Evolutionary conservation across 53 echinoderm and acorn worm genomes (phyloP).

Genomic region (Glandiceps talaboti): DNA sequence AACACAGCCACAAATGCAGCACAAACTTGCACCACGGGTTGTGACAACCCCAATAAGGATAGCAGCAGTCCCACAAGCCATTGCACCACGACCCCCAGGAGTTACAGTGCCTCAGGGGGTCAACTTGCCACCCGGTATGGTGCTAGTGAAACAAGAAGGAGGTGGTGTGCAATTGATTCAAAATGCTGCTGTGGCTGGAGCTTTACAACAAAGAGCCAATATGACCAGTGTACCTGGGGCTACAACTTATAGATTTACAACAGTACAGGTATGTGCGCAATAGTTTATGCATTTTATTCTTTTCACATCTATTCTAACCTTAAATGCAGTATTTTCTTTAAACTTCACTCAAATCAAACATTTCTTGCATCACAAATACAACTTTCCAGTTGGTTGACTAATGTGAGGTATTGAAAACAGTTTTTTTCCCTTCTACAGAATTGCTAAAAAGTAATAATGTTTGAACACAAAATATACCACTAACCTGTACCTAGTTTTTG

Average conservation of each 20-base stretch:
- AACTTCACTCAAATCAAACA: too few relatives aligned
- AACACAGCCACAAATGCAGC: not conserved
- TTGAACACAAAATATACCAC: too few relatives aligned
- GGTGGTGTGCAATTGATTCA: slow-evolving; percentile 75
- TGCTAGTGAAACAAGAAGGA: slow-evolving; percentile 71
- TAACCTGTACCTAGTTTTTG: too few relatives aligned
- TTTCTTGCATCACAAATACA: too few relatives aligned
- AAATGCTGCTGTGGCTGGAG: slow-evolving; percentile 22
- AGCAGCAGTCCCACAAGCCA: slow-evolving; percentile 48
- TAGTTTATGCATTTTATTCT: too few relatives aligned
- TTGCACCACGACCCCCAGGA: slow-evolving; percentile 62
- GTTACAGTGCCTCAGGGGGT: slow-evolving; percentile 49
- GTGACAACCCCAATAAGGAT: slow-evolving; percentile 54
- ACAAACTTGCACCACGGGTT: slow-evolving; percentile 28
- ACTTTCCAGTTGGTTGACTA: too few relatives aligned
- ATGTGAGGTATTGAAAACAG: too few relatives aligned
- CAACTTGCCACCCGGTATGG: slow-evolving; percentile 67
- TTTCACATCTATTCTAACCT: too few relatives aligned
- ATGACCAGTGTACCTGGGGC: slow-evolving; percentile 23
- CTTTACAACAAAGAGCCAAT: not conserved
- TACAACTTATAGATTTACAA: slow-evolving; percentile 42
- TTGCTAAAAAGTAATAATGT: too few relatives aligned
- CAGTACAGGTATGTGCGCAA: slow-evolving; percentile 88
- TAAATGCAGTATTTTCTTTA: too few relatives aligned
- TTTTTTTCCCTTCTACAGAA: too few relatives aligned